Base-by-base conservation (phyloP, 1,140 invertebrate species). In the Radopholus similis region DNA sequence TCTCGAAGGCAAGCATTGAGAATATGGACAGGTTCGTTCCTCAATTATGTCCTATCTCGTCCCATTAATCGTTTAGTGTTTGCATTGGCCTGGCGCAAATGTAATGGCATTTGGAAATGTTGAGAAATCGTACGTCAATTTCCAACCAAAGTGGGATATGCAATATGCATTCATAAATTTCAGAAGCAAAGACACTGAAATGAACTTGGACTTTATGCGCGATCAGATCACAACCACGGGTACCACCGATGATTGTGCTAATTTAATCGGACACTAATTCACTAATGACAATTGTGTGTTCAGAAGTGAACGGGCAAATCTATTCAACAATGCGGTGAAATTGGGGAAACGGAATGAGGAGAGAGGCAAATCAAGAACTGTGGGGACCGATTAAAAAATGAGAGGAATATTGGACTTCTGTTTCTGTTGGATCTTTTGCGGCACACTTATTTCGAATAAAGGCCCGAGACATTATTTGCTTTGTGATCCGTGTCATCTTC, bases 21-120 rank as follows among this genome's bases (percentile, higher is more conserved):
- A 92, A 93, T 6, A 94, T 92, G 23, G 88, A 95, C 74, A 93
- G 28, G 59, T 62, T 23, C 21, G 4, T 1, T 3, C 34, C n/a
- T 59, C n/a, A 59, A 9, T 59, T 37, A n/a, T 40, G 21, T 51
- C 32, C 32, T 47, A 23, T 47, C 26, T 4, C 18, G n/a, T 15
- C 44, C 26, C 44, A 11, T 21, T 13, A 58, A 58, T 58, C 37
- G 4, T n/a, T 40, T 58, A 62, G 88, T 83, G 93, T 98, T 15
- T 94, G 90, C 80, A 86, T n/a, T 98, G 95, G 94, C 85, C 97
- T 62, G 95, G 95, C 30, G 95, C 95, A 26, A 97, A 95, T 87
- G 92, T 97, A 0, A 98, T 98, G 95, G 86, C 97, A 74, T 89
- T 93, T 80, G 88, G 88, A 64, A 89, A 89, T 49, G 93, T 94